Conservation (phyloP, 2,888 invertebrate species). For the Dicycla oo region DNA sequence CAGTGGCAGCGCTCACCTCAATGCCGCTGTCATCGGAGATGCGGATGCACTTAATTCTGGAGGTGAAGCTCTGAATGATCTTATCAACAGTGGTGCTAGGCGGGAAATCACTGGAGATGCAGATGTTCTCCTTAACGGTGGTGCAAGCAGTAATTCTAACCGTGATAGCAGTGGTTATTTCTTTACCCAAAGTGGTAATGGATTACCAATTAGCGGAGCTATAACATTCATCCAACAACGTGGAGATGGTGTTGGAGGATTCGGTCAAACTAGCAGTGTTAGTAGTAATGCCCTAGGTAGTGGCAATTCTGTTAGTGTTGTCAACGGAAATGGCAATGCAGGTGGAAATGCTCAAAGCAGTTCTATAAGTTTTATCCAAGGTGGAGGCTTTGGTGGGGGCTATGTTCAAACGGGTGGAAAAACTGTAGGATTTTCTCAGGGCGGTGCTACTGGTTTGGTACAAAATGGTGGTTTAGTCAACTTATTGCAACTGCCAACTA, state of each 20-base stretch:
- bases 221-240: constrained; percentile 18
- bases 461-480: constrained; percentile 5
- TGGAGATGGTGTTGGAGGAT: background rate
- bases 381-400: background rate
- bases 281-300: constrained; percentile 11
- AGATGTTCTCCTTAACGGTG: background rate
- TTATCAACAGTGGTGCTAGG: background rate
- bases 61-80: background rate
- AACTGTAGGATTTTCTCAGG: background rate
- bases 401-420: constrained; percentile 3
- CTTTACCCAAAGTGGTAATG: constrained; percentile 2
- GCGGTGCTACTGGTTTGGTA: background rate
- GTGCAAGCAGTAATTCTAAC: background rate
- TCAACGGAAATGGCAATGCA: background rate
- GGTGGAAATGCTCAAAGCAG: constrained; percentile 15
- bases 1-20: background rate
- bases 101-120: background rate
- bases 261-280: constrained; percentile 5
- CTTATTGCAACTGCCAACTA: background rate
- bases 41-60: constrained; percentile 17
- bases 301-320: background rate
- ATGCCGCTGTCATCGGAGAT: constrained; percentile 22
- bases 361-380: constrained; percentile 12
- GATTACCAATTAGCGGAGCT: constrained; percentile 14
- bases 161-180: constrained; percentile 9